These are phyloP conservation scores for Zoroaster sp. DNA, from an alignment of 53 echinoderm and acorn worm genomes.

Conservation along the genomic window DNA sequence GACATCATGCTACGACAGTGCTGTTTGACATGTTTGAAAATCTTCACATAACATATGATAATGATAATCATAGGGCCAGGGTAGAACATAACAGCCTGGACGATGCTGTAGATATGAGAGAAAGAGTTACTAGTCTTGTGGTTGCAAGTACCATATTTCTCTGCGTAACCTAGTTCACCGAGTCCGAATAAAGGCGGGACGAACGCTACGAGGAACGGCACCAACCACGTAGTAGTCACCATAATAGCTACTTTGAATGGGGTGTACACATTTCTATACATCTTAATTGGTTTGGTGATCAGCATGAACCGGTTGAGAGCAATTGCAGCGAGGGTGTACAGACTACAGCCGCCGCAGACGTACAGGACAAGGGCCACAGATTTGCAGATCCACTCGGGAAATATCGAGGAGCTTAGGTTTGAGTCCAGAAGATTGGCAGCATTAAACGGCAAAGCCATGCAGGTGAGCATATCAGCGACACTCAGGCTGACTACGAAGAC, in stretches of 20 bases:
- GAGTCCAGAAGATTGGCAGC: constrained; percentile 65
- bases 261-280: constrained; percentile 55
- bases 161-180: constrained; percentile 64
- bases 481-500: constrained; percentile 85
- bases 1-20: constrained; percentile 61
- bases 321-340: constrained; percentile 80
- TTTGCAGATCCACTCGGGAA: constrained; percentile 73
- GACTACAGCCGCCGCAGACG: constrained; percentile 78
- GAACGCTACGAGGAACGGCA: constrained; percentile 66
- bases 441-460: constrained; percentile 69
- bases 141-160: constrained; percentile 64
- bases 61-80: constrained; percentile 60
- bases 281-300: constrained; percentile 62
- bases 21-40: constrained; percentile 57
- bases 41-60: constrained; percentile 57
- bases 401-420: constrained; percentile 43
- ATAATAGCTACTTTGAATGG: constrained; percentile 57
- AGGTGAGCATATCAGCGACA: constrained; percentile 73
- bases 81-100: constrained; percentile 53
- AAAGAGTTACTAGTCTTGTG: constrained; percentile 31
- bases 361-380: constrained; percentile 69
- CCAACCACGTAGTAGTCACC: constrained; percentile 60
- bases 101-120: constrained; percentile 60
- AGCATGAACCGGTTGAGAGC: constrained; percentile 80
- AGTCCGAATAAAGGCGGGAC: constrained; percentile 61